A percentile compares a stretch with the other conserved stretches of the same genome.
These are phyloP conservation scores for Apis florea DNA, from an alignment of 1,140 invertebrate genomes.

Conservation along the genomic window DNA sequence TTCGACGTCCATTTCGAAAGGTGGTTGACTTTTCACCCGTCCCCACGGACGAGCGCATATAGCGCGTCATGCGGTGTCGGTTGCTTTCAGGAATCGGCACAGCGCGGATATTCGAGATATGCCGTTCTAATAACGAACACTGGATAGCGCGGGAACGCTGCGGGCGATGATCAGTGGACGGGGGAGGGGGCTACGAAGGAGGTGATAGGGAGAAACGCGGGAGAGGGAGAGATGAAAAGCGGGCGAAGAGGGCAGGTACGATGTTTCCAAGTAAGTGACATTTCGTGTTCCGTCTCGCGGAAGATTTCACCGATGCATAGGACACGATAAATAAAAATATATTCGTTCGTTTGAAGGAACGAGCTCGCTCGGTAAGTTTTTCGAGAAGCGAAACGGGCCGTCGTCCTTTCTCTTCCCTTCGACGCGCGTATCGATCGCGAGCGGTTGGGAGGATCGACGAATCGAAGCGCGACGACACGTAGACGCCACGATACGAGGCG, in stretches of 20 bases:
- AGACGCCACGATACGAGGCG: neutral
- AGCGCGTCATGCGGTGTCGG: no score
- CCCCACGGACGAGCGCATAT: no score
- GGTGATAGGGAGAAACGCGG: neutral
- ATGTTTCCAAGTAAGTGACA: conserved; percentile 64
- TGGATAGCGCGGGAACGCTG: conserved; percentile 8
- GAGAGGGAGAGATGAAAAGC: no score
- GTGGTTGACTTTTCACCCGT: conserved; percentile 10
- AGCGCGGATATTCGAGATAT: conserved; percentile 8
- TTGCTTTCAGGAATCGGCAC: neutral
- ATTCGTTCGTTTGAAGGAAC: conserved; percentile 61
- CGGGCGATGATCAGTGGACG: conserved; percentile 37
- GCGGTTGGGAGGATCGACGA: conserved; percentile 4
- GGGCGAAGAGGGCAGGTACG: conserved; percentile 3
- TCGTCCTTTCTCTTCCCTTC: neutral
- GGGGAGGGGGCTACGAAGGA: no score
- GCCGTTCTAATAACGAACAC: conserved; percentile 36
- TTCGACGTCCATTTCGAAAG: no score
- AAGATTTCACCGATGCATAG: conserved; percentile 53
- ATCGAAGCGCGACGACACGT: neutral
- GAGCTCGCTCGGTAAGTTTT: conserved; percentile 39
- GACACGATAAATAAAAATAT: conserved; percentile 65
- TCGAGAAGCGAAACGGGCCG: neutral
- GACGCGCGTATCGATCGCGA: conserved; percentile 17
- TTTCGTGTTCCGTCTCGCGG: conserved; percentile 63